Conservation (phyloP, 2,888 invertebrate genomes). For the Seira sanloemensis region DNA sequence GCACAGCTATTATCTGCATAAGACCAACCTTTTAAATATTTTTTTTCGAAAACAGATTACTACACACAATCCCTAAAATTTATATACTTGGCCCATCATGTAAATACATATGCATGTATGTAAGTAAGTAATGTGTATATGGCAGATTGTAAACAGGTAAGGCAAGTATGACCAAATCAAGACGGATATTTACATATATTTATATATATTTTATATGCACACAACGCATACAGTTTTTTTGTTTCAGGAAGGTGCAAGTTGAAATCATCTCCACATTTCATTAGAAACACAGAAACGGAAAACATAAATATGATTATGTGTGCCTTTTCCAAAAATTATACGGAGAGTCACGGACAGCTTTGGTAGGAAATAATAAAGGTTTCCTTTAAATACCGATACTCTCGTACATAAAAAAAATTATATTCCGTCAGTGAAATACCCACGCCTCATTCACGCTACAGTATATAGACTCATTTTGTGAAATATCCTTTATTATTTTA, state of each 20-base stretch:
- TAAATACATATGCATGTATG: too few species aligned
- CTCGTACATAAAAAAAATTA: neutral
- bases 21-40: slow-evolving; percentile 32
- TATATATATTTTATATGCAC: too few species aligned
- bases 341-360: neutral
- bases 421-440: slow-evolving; percentile 4
- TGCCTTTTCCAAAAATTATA: neutral
- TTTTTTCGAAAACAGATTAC: slow-evolving; percentile 42
- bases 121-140: too few species aligned
- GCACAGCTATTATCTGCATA: slow-evolving; percentile 54
- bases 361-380: slow-evolving; percentile 10
- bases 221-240: too few species aligned
- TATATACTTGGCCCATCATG: neutral
- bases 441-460: neutral
- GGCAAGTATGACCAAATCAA: slow-evolving; percentile 16
- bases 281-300: too few species aligned
- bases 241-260: neutral
- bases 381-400: neutral
- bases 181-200: too few species aligned
- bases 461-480: neutral
- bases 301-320: too few species aligned
- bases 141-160: slow-evolving; percentile 15
- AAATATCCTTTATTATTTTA: slow-evolving; percentile 11
- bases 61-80: slow-evolving; percentile 18
- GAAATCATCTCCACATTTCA: too few species aligned